Conservation (phyloP, 2,888 invertebrate species). For the Nemotelus pantherinus region DNA sequence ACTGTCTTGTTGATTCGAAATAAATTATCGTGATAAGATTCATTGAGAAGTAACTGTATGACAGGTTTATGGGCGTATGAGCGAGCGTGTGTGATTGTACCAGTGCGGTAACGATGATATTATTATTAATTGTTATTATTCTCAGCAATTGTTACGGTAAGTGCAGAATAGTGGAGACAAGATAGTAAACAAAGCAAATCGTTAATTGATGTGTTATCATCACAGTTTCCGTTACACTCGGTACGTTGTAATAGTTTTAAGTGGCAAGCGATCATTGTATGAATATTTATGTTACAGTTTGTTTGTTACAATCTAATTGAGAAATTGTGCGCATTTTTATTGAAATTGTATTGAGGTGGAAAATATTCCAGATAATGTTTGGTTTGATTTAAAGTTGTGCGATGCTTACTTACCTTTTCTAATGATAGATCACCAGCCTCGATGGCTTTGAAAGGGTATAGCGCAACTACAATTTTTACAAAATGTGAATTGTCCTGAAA, state of each 20-base stretch:
- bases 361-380: no score
- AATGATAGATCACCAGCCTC: conserved; percentile 88
- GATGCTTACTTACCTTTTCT: conserved; percentile 73
- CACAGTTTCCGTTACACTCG: neutral
- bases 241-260: neutral
- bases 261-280: neutral
- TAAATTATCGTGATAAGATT: conserved; percentile 33
- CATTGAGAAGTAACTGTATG: neutral
- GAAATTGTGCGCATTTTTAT: no score
- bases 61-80: no score
- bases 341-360: no score
- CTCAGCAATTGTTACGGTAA: no score
- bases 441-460: conserved; percentile 91
- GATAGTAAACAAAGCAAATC: neutral
- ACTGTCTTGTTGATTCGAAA: conserved; percentile 19
- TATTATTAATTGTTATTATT: no score
- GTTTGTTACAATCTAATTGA: no score
- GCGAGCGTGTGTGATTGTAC: no score
- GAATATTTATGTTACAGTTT: no score
- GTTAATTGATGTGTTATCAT: neutral
- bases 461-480: conserved; percentile 85
- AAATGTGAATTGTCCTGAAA: conserved; percentile 73
- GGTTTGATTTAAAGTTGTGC: no score
- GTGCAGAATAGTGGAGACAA: no score
- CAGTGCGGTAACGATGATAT: no score